Evolutionary conservation across 2,888 invertebrate species (phyloP).

Genomic region (Nemotelus nigrinus): DNA sequence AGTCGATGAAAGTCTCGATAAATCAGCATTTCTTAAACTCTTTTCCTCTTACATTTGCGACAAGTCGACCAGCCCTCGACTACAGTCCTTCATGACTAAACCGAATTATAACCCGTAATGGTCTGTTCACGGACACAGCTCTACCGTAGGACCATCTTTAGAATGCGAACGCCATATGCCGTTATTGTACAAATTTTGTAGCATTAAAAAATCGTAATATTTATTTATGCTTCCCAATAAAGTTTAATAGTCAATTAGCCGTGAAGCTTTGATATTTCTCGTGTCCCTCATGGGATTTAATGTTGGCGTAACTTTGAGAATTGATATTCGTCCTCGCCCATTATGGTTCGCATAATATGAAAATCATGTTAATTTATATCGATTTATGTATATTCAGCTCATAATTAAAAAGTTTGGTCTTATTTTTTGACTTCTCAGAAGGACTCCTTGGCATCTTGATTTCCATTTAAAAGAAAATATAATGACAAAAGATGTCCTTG

Average conservation of each 20-base stretch:
- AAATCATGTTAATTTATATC: not conserved
- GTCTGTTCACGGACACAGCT: not conserved
- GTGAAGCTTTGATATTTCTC: slow-evolving; percentile 22
- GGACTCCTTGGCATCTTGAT: too few relatives aligned
- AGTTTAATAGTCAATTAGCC: slow-evolving; percentile 40
- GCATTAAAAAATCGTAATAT: slow-evolving; percentile 31
- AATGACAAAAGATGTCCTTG: too few relatives aligned
- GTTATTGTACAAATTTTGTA: slow-evolving; percentile 23
- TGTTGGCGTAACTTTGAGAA: not conserved
- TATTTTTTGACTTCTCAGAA: too few relatives aligned
- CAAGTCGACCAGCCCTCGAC: not conserved
- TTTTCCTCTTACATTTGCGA: too few relatives aligned
- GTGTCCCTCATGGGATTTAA: not conserved
- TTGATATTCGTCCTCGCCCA: too few relatives aligned
- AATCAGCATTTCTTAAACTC: too few relatives aligned
- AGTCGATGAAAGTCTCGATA: too few relatives aligned
- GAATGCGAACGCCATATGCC: not conserved
- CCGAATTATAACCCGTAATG: not conserved
- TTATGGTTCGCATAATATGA: not conserved
- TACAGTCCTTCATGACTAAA: not conserved
- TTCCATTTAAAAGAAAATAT: too few relatives aligned
- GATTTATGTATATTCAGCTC: not conserved
- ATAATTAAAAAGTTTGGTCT: not conserved
- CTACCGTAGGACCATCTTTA: not conserved
- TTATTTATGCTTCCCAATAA: slow-evolving; percentile 38